Conservation (phyloP, 1,140 invertebrate genomes). For the Eumaeus atala region DNA sequence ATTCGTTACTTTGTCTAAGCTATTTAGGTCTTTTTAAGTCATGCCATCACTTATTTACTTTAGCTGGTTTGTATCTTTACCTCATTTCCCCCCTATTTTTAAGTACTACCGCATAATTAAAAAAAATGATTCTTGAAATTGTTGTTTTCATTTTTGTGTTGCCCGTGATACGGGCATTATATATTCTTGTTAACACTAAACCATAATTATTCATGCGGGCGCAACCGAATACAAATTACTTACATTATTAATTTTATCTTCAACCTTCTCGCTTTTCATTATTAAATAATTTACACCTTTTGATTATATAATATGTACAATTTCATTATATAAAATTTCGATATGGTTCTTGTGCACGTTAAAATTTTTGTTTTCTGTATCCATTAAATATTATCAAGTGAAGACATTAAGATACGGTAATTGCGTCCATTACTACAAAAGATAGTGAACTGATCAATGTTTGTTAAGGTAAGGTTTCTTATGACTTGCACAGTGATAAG, state of each 20-base stretch:
- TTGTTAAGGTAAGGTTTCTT: not conserved
- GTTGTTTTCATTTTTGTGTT: too few relatives aligned
- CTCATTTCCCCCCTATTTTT: too few relatives aligned
- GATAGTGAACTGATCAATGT: not conserved
- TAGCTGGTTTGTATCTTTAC: too few relatives aligned
- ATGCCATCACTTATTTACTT: too few relatives aligned
- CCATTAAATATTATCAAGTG: slow-evolving; percentile 6
- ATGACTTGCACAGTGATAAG: not conserved
- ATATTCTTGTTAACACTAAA: not conserved
- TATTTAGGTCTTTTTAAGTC: too few relatives aligned
- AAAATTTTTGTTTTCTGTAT: not conserved
- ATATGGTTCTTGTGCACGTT: too few relatives aligned
- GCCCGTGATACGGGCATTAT: not conserved
- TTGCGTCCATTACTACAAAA: slow-evolving; percentile 1
- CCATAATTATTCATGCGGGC: not conserved
- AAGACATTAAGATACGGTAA: slow-evolving; percentile 9
- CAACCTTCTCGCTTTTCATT: not conserved
- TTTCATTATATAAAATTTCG: too few relatives aligned
- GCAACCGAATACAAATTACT: not conserved
- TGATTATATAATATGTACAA: too few relatives aligned
- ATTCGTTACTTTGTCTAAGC: too few relatives aligned
- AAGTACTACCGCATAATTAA: too few relatives aligned
- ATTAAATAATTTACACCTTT: too few relatives aligned
- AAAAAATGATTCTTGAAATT: too few relatives aligned
- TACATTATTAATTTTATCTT: slow-evolving; percentile 2